Evolutionary conservation across 2,797 vertebrate species (phyloP).

Genomic region (Phalanger gymnotis): DNA sequence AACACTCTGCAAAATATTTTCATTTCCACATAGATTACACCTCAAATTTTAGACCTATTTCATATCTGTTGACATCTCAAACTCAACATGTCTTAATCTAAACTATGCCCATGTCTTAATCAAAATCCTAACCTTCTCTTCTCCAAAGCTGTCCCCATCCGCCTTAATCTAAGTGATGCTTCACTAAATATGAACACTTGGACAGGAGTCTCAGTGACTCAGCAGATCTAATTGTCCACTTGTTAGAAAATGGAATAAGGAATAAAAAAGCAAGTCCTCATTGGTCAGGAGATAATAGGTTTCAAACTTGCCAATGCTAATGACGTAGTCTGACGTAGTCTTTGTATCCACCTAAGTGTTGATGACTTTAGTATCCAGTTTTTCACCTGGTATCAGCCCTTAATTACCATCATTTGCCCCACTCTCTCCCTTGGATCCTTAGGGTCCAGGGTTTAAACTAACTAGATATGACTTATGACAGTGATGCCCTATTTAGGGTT

Average conservation of each 20-base stretch:
- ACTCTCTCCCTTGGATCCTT: neutral
- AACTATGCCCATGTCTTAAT: neutral
- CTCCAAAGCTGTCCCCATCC: neutral
- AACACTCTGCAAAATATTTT: neutral
- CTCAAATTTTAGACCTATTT: neutral
- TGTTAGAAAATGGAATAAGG: neutral
- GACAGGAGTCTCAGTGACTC: too few species aligned
- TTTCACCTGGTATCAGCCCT: neutral
- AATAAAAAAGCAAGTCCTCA: neutral
- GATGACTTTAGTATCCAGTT: neutral
- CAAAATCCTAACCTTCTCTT: neutral
- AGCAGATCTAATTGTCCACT: neutral
- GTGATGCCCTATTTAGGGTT: neutral
- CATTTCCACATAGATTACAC: neutral
- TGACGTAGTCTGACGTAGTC: too few species aligned
- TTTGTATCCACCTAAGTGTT: neutral
- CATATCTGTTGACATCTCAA: neutral
- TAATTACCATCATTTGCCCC: neutral
- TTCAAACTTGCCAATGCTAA: neutral
- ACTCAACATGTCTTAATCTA: too few species aligned
- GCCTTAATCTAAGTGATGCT: neutral
- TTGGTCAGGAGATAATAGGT: neutral
- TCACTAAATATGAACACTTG: neutral
- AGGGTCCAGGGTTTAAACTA: neutral
- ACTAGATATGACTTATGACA: neutral